Evolutionary conservation across 2,888 invertebrate genomes (phyloP).

Genomic region (Drepana falcataria): DNA sequence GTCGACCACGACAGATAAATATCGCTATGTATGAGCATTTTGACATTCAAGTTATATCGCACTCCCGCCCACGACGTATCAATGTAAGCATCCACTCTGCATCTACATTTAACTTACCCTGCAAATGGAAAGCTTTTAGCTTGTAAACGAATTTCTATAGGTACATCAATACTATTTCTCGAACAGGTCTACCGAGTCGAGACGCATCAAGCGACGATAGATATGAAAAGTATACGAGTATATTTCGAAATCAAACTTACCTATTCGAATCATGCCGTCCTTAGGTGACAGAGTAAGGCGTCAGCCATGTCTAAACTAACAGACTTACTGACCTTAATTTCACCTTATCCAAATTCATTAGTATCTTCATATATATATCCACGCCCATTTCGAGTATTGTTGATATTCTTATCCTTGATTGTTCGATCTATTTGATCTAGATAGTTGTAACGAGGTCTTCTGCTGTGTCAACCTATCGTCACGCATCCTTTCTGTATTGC

Average conservation of each 20-base stretch:
- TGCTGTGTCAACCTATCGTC: too few relatives aligned
- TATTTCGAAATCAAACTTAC: slow-evolving; percentile 10
- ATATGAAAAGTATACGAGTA: slow-evolving; percentile 16
- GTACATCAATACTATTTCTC: slow-evolving; percentile 12
- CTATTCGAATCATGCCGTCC: neutral
- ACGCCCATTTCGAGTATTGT: too few relatives aligned
- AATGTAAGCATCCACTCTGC: slow-evolving; percentile 23
- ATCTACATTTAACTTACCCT: slow-evolving; percentile 30
- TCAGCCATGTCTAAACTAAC: too few relatives aligned
- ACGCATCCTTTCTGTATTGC: too few relatives aligned
- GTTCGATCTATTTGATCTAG: too few relatives aligned
- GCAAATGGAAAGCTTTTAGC: slow-evolving; percentile 69
- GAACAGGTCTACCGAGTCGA: slow-evolving; percentile 4
- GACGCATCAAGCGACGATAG: slow-evolving; percentile 15
- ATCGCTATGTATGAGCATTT: neutral
- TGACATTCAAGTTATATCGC: slow-evolving; percentile 5
- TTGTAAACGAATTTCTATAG: slow-evolving; percentile 60
- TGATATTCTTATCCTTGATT: too few relatives aligned
- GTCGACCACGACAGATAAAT: too few relatives aligned
- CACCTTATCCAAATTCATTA: too few relatives aligned
- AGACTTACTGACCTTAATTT: too few relatives aligned
- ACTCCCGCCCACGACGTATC: slow-evolving; percentile 12
- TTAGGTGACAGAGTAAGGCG: too few relatives aligned
- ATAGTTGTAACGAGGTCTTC: too few relatives aligned
- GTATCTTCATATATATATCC: too few relatives aligned